Percentiles rank a stretch among this genome's conserved stretches.
Evolutionary conservation across 2,888 invertebrate species (phyloP).

Genomic region (Dysmachus trigonus): DNA sequence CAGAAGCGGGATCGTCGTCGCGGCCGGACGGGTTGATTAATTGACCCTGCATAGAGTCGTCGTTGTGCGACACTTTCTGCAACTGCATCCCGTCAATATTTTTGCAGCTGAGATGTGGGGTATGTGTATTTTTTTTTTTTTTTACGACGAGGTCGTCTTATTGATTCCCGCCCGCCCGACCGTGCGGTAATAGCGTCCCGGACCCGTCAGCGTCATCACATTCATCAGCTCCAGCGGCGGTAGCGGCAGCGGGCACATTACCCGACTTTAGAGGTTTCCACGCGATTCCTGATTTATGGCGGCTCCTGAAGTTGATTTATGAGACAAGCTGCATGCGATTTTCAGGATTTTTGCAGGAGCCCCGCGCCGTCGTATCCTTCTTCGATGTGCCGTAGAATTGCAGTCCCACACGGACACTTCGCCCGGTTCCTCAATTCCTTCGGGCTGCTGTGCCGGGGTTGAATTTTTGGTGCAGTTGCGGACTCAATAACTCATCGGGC

Average conservation of each 20-base stretch:
- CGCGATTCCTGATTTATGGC: constrained; percentile 50
- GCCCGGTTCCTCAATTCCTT: neutral
- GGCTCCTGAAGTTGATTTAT: constrained; percentile 50
- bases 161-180: neutral
- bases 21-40: constrained; percentile 4
- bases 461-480: constrained; percentile 48
- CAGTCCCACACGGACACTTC: neutral
- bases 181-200: neutral
- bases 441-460: neutral
- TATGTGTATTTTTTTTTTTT: no score
- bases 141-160: constrained; percentile 7
- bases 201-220: neutral
- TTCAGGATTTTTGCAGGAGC: constrained; percentile 42
- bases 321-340: constrained; percentile 50
- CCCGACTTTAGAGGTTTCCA: constrained; percentile 50
- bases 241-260: constrained; percentile 38
- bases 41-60: neutral
- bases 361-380: constrained; percentile 37
- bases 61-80: neutral
- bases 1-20: neutral
- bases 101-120: neutral
- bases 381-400: constrained; percentile 22
- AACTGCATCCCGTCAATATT: constrained; percentile 13
- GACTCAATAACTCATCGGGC: constrained; percentile 48
- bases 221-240: neutral